phyloP scores from a whole-genome alignment of 35 echinoderm and acorn worm species.

The Holothuria glaberrima region DNA sequence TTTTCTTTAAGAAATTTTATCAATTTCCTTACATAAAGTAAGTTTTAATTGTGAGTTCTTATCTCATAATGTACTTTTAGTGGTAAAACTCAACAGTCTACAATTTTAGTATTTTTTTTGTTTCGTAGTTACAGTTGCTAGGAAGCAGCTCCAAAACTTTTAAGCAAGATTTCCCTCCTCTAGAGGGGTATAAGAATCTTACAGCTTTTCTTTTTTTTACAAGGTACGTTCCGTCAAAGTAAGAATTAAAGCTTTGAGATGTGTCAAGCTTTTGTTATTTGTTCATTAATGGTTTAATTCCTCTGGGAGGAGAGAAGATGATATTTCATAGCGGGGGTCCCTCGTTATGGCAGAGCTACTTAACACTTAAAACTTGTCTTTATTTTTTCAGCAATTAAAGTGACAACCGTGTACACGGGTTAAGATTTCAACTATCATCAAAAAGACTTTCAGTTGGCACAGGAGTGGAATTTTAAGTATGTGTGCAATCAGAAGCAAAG shows the following conservation, averaged over 20 bases:
- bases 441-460: slow-evolving; percentile 21
- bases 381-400: slow-evolving; percentile 48
- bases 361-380: slow-evolving; percentile 40
- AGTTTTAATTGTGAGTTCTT: too few relatives aligned
- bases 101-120: too few relatives aligned
- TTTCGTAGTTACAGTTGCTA: too few relatives aligned
- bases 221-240: too few relatives aligned
- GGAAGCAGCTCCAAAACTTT: too few relatives aligned
- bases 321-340: slow-evolving; percentile 15
- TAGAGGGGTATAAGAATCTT: too few relatives aligned
- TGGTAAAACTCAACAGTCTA: too few relatives aligned
- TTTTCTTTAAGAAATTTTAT: too few relatives aligned
- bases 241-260: slow-evolving; percentile 15
- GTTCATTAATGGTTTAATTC: slow-evolving; percentile 48
- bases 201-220: too few relatives aligned
- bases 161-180: too few relatives aligned
- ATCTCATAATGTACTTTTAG: too few relatives aligned
- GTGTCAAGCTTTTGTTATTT: slow-evolving; percentile 43
- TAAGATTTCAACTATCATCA: slow-evolving; percentile 7
- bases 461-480: slow-evolving; percentile 37
- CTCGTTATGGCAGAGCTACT: slow-evolving; percentile 26
- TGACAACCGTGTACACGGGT: slow-evolving; percentile 53
- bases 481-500: slow-evolving; percentile 1
- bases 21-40: too few relatives aligned
- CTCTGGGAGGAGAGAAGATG: slow-evolving; percentile 19